Evolutionary conservation across 1,140 invertebrate species (phyloP), one percentile per base, ranked within the genome.

Genomic region (Drosophila teissieri): DNA sequence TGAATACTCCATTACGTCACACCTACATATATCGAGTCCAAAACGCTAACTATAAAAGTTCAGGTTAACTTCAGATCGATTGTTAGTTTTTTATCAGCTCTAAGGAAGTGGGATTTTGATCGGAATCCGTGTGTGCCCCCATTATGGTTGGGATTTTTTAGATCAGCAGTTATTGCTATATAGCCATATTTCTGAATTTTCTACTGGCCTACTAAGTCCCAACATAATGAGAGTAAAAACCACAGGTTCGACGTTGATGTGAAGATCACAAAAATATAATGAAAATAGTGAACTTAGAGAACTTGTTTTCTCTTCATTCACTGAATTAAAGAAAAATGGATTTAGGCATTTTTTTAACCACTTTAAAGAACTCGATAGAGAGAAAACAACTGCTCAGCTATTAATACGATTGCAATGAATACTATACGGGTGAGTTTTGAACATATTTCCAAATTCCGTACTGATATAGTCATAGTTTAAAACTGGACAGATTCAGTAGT

Each of bases 161-260:
- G 90, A 91, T 90, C 90, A 91, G 90, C 90, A 91, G 90, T 91
- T 88, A 91, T 80, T 74, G 74, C 68, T 73, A 65, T 53, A 48
- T 56, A 31, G 40, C 24, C 54, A 55, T 70, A 72, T 74, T 72
- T 72, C 54, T 74, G 63, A 65, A 63, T 63, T 40, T 73, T 85
- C 90, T 91, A 91, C 90, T 91, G 90, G 90, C 90, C 90, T 91
- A 91, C 90, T 91, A 91, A 91, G 90, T 91, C 90, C 90, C 90
- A 91, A 91, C 90, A 91, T 91, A 89, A 85, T 91, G 90, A 82
- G 77, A 76, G 90, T 80, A 80, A 88, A 81, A 78, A 63, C 84
- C 78, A 83, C 83, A 57, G 42, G 31, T 17, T 52, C 34, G 15
- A 22, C 44, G 22, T n/a, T 44, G n/a, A n/a, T 17, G 15, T 44